Conservation (phyloP, 2,113 vertebrate species). For the Xenopus laevis region DNA sequence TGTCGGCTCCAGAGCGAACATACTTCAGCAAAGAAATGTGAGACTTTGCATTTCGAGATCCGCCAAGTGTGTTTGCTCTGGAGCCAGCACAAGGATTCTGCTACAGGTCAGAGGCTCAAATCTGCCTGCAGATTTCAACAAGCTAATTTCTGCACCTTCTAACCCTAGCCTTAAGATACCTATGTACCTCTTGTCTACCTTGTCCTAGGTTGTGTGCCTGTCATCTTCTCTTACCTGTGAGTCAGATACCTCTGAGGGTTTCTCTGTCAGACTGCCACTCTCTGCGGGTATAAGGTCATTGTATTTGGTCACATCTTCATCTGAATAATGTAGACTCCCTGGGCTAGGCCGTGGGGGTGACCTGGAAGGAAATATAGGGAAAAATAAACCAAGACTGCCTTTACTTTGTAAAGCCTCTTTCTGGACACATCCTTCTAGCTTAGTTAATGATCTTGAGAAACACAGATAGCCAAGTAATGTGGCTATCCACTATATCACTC, state of each 20-base stretch:
- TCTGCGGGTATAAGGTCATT: constrained; percentile 92
- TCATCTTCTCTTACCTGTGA: constrained; percentile 77
- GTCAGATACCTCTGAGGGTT: constrained; percentile 91
- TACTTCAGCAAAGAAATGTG: too few species aligned
- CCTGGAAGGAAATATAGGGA: constrained; percentile 54
- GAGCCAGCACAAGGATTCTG: too few species aligned
- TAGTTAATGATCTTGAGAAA: neutral
- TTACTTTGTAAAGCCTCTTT: neutral
- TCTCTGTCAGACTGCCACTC: constrained; percentile 94
- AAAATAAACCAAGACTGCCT: neutral
- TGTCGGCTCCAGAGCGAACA: too few species aligned
- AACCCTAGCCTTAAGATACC: too few species aligned
- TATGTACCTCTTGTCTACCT: neutral
- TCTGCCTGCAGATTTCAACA: too few species aligned
- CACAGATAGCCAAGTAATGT: too few species aligned
- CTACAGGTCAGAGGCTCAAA: too few species aligned
- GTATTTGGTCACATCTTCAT: constrained; percentile 96
- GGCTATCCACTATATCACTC: too few species aligned
- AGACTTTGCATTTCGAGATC: too few species aligned
- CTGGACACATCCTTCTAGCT: neutral
- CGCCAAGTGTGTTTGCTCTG: too few species aligned
- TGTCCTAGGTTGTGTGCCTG: too few species aligned
- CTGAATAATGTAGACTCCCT: constrained; percentile 91
- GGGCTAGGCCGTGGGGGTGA: constrained; percentile 94
- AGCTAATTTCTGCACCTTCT: too few species aligned